Evolutionary conservation across 2,888 invertebrate genomes (phyloP), one percentile per base, ranked within the genome.

Genomic region (Euzophera pinguis): DNA sequence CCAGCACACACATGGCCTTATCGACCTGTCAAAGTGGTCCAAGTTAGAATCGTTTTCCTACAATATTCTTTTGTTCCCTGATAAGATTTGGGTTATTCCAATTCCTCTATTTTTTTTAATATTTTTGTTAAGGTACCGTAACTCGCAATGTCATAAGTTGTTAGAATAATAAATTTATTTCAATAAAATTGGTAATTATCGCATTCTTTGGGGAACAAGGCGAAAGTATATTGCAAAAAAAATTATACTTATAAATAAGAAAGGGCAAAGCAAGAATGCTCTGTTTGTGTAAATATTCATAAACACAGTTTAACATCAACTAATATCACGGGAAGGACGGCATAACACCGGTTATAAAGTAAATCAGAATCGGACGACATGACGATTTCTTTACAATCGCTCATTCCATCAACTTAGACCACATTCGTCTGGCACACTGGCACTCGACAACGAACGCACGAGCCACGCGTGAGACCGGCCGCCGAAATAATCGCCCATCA

Each of bases 401-500:
- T 38, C 7, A 14, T 13, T 14, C 7, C 12, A 12, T 14, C 6
- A 27, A n/a, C 62, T 62, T 65, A 52, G 22, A 53, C 27, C 53
- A 54, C 58, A 51, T 57, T 55, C 55, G 70, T 61, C 64, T 55
- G 60, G 61, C 64, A 65, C 78, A 77, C 77, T 74, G 76, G 75
- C 65, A 78, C 75, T 75, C 74, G 67, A 69, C 73, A 64, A 72
- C 63, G 75, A 78, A 76, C 79, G 84, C 84, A 81, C 84, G 83
- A 73, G 84, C 82, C 84, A 84, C 86, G 87, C 86, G 88, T 86
- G 88, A 80, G 87, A 84, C 81, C 85, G 81, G 62, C 84, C 78
- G 86, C 81, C 86, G 81, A 87, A 87, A 89, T 89, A 87, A 89
- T 89, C 86, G 86, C 86, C 85, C 88, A 89, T 88, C 84, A 87